phyloP scores from a whole-genome alignment of 2,113 vertebrate genomes.

The Thomomys bottae region DNA sequence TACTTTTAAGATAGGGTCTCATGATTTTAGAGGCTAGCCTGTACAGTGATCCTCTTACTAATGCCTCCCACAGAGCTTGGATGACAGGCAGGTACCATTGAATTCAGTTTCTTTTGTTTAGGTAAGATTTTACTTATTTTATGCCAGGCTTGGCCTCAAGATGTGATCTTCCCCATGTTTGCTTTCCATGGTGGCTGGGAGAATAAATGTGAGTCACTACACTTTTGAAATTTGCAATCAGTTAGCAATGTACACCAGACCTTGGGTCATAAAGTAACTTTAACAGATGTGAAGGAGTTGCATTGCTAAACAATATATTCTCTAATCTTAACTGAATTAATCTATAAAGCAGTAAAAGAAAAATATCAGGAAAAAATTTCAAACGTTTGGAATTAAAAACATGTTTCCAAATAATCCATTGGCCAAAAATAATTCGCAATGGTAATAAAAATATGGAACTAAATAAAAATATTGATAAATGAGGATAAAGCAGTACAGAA shows the following conservation, averaged over 20 bases:
- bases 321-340: conserved; percentile 16
- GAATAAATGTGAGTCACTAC: no score
- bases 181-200: no score
- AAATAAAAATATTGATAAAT: conserved; percentile 16
- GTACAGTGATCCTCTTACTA: no score
- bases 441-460: not conserved
- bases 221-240: not conserved
- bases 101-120: no score
- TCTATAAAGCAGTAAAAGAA: not conserved
- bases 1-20: no score
- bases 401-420: conserved; percentile 30
- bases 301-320: conserved; percentile 7
- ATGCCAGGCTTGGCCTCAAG: no score
- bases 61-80: no score
- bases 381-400: conserved; percentile 30
- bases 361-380: not conserved
- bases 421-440: conserved; percentile 15
- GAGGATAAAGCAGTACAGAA: not conserved
- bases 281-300: not conserved
- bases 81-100: no score
- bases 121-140: no score
- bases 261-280: not conserved
- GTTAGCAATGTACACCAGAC: not conserved
- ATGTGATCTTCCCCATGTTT: no score
- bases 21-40: no score